Evolutionary conservation across 2,113 vertebrate genomes (phyloP).

Genomic region (Amphilophus citrinellus): DNA sequence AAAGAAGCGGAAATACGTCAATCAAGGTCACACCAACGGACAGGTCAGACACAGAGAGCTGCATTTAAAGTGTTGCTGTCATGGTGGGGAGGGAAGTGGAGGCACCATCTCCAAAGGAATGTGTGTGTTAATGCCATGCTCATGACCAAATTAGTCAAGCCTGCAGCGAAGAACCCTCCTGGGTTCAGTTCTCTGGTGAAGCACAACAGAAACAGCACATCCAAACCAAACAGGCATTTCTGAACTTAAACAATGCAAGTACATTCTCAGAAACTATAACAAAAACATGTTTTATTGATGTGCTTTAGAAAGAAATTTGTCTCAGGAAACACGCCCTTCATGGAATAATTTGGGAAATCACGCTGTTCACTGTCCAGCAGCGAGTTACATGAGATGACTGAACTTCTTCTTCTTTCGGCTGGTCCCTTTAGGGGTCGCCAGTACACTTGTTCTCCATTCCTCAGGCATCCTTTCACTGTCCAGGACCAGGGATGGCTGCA

Average conservation of each 20-base stretch:
- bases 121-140: conserved; percentile 73
- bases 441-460: no score
- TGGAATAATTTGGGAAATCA: neutral
- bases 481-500: conserved; percentile 54
- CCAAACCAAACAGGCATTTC: neutral
- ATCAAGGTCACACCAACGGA: conserved; percentile 28
- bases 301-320: neutral
- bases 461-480: neutral
- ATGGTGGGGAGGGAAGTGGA: conserved; percentile 39
- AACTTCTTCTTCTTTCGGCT: neutral
- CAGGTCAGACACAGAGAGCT: conserved; percentile 55
- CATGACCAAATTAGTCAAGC: conserved; percentile 73
- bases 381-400: no score
- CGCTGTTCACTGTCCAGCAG: neutral
- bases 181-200: conserved; percentile 36
- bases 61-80: conserved; percentile 61
- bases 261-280: neutral
- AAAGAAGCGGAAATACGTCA: conserved; percentile 67
- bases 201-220: neutral
- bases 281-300: neutral
- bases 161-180: conserved; percentile 48
- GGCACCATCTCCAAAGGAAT: conserved; percentile 69
- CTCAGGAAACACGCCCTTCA: neutral
- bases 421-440: neutral
- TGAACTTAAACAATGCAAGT: neutral